Conservation (phyloP, 2,888 invertebrate genomes). For the Nebria salina region DNA sequence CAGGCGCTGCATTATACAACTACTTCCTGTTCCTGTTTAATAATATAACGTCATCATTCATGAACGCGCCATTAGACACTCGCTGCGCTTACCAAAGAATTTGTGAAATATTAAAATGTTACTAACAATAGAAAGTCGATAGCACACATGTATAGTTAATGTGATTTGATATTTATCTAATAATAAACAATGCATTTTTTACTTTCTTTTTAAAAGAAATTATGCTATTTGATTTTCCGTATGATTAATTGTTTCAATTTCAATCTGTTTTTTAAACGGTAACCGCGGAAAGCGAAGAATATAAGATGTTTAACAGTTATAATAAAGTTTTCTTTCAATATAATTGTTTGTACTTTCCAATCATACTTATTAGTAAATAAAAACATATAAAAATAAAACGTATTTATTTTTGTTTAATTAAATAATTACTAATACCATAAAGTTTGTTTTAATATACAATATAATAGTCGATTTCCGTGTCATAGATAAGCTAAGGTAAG, state of each 20-base stretch:
- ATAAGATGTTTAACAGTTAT: too few relatives aligned
- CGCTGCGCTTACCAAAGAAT: neutral
- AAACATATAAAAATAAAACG: too few relatives aligned
- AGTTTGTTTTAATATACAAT: too few relatives aligned
- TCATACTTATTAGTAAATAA: too few relatives aligned
- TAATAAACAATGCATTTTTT: neutral
- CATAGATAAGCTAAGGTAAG: too few relatives aligned
- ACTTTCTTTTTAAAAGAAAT: neutral
- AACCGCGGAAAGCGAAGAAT: too few relatives aligned
- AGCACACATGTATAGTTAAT: neutral
- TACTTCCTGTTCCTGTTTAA: slow-evolving; percentile 1
- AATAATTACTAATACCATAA: too few relatives aligned
- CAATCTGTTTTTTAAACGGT: neutral
- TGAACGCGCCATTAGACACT: neutral
- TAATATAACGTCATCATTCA: neutral
- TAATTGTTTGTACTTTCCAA: too few relatives aligned
- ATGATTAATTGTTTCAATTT: neutral
- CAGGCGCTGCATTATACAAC: neutral
- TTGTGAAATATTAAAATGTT: neutral
- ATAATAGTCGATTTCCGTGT: too few relatives aligned
- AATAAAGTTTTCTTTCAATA: too few relatives aligned
- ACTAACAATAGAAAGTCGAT: neutral
- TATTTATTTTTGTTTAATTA: too few relatives aligned
- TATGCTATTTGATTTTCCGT: neutral
- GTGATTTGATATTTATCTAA: neutral